Percentiles rank a stretch among this genome's conserved stretches.
Evolutionary conservation across 2,888 invertebrate genomes (phyloP).

Genomic region (Siphlonurus alternatus): DNA sequence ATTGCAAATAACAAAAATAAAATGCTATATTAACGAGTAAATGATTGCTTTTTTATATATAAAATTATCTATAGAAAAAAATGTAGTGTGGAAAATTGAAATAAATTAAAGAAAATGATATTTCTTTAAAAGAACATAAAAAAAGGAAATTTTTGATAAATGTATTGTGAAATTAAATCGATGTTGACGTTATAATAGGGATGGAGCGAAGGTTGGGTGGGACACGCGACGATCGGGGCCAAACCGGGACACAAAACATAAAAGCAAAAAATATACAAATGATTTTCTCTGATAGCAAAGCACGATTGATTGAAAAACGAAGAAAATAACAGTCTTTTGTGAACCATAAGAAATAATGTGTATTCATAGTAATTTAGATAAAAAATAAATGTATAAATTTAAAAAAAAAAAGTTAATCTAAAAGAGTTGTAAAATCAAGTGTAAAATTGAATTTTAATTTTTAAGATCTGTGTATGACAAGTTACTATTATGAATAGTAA

Average conservation of each 20-base stretch:
- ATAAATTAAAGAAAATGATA: neutral
- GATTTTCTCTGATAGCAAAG: neutral
- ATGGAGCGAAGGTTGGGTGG: no score
- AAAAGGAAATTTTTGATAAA: neutral
- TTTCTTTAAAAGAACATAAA: neutral
- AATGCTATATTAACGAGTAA: no score
- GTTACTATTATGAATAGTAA: neutral
- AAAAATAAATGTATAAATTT: neutral
- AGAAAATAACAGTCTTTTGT: neutral
- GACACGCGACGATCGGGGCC: no score
- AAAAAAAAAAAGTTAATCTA: neutral
- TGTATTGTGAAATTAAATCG: neutral
- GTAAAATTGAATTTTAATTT: neutral
- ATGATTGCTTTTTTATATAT: no score
- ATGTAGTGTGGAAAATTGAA: neutral
- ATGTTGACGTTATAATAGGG: neutral
- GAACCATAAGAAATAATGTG: neutral
- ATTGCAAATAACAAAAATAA: no score
- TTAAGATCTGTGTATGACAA: neutral
- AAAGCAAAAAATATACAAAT: neutral
- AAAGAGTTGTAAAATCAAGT: neutral
- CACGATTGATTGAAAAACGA: neutral
- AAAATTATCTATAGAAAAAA: neutral
- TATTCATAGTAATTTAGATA: neutral
- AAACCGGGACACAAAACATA: neutral